Evolutionary conservation across 1,140 invertebrate species (phyloP), one percentile per base, ranked within the genome.

Genomic region (Megathymus violae): DNA sequence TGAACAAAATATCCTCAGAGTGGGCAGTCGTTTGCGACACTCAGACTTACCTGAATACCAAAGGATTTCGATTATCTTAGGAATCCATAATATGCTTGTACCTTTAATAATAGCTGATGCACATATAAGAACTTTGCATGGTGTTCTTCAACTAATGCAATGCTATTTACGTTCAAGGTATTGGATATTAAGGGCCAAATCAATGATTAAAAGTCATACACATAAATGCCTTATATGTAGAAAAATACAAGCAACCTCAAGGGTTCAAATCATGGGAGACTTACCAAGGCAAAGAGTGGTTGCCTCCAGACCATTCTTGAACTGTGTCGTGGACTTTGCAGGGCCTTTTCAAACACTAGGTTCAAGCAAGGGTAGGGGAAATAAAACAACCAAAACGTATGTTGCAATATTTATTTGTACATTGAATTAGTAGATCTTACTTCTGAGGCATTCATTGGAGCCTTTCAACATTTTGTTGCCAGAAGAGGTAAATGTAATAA

Each of bases 401-500:
- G 15, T 64, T 1, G 19, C 48, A 10, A 56, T 64, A 58, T 44
- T 36, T 61, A 34, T 10, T 50, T 0, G 54, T 50, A 5, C 61
- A 69, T 69, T 5, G 48, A 65, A 38, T 19, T 65, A 0, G 40
- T 62, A 11, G 61, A 64, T 22, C 17, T 68, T 5, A 46, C 61
- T 0, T 56, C 61, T 11, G 38, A 44, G 25, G 25, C 66, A 7
- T 68, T 68, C 14, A 68, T 68, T 13, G 54, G 54, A 4, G 60
- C 60, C 6, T 70, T 62, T 22, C 48, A 34, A 19, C 16, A 59
- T 16, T 69, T 69, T 50, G 19, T 44, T 43, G n/a, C 31, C 9
- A 34, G 51, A 36, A 47, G 68, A 52, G 68, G 63, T n/a, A 56
- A 38, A 52, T 67, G 68, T n/a, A 41, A 16, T 19, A 4, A 61